phyloP scores from a whole-genome alignment of 2,113 vertebrate species.

The Pteruthius melanotis region DNA sequence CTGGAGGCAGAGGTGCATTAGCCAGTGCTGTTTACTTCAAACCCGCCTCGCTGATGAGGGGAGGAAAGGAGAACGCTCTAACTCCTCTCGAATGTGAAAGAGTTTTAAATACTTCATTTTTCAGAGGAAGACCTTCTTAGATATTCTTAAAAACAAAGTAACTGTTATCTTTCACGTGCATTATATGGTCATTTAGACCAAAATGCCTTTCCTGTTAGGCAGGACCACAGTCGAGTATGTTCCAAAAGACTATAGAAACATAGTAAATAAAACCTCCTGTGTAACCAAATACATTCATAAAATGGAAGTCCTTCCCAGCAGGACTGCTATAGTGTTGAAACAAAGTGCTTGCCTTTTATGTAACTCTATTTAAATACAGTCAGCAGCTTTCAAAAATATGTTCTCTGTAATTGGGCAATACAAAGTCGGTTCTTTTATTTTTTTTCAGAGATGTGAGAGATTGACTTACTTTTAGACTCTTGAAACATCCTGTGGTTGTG shows the following conservation, averaged over 20 bases:
- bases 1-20: accelerated
- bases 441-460: background rate
- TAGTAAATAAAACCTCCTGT: background rate
- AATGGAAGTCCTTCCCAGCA: background rate
- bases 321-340: background rate
- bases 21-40: background rate
- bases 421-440: background rate
- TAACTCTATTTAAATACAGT: background rate
- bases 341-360: background rate
- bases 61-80: background rate
- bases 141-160: background rate
- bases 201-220: background rate
- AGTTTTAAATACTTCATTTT: background rate
- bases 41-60: background rate
- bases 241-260: background rate
- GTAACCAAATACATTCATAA: background rate
- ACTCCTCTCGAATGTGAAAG: background rate
- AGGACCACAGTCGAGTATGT: background rate
- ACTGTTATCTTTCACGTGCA: background rate
- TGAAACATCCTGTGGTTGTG: background rate
- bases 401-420: background rate
- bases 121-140: background rate
- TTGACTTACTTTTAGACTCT: background rate
- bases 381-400: background rate
- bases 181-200: background rate